These are phyloP conservation scores for Scaptomyza montana DNA, from an alignment of 1,140 invertebrate species.

Conservation along the genomic window DNA sequence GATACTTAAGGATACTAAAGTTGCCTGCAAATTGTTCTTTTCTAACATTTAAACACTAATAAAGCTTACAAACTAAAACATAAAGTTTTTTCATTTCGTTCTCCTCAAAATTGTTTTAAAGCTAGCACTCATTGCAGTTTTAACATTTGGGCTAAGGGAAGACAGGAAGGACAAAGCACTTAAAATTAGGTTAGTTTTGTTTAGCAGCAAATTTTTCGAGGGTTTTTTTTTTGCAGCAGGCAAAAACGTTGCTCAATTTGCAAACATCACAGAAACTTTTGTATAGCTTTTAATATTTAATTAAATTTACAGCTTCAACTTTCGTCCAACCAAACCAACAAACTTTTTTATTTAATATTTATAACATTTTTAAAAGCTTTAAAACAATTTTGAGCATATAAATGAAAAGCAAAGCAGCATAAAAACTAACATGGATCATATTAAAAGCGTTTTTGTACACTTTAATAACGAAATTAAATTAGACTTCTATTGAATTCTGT, in stretches of 20 bases:
- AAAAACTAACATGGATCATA: neutral
- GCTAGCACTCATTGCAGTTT: slow-evolving; percentile 32
- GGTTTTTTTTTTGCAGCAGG: slow-evolving; percentile 52
- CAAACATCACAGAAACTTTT: slow-evolving; percentile 40
- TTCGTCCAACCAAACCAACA: slow-evolving; percentile 66
- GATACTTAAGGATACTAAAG: slow-evolving; percentile 56
- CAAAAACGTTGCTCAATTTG: slow-evolving; percentile 68
- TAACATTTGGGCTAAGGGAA: neutral
- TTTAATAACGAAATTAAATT: too few species aligned
- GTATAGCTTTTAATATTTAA: slow-evolving; percentile 13
- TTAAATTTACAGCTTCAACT: slow-evolving; percentile 28
- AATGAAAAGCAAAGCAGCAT: slow-evolving; percentile 37
- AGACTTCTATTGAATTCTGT: too few species aligned
- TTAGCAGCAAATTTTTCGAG: slow-evolving; percentile 25
- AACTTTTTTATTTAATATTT: slow-evolving; percentile 18
- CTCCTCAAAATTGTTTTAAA: slow-evolving; percentile 76
- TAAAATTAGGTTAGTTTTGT: slow-evolving; percentile 47
- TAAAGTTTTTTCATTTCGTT: slow-evolving; percentile 4
- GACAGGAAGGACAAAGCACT: slow-evolving; percentile 41
- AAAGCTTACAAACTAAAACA: slow-evolving; percentile 62
- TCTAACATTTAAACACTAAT: slow-evolving; percentile 30
- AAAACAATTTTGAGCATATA: slow-evolving; percentile 75
- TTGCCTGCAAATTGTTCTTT: slow-evolving; percentile 10
- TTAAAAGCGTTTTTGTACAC: too few species aligned
- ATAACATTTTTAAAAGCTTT: slow-evolving; percentile 54